Percentiles rank a stretch among this genome's conserved stretches.
Conservation (phyloP, 2,888 invertebrate species). For the Cheilosia pagana region DNA sequence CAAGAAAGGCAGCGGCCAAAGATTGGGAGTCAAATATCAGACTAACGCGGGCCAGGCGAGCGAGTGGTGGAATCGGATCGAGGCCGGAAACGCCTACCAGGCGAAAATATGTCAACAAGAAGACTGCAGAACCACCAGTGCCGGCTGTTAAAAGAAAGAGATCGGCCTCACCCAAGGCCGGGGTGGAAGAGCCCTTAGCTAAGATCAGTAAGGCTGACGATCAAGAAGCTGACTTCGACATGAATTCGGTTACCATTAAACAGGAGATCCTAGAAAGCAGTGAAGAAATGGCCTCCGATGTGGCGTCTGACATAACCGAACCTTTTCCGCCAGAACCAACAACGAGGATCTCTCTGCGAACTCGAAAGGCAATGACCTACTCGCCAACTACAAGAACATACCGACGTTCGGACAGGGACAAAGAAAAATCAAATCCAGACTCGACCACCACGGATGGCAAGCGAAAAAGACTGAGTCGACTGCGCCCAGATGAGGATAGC, state of each 20-base stretch:
- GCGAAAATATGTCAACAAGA: constrained; percentile 66
- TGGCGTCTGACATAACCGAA: constrained; percentile 70
- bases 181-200: constrained; percentile 75
- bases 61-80: constrained; percentile 54
- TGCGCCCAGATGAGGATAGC: constrained; percentile 80
- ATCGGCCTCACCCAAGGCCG: constrained; percentile 51
- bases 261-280: constrained; percentile 78
- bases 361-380: constrained; percentile 67
- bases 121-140: constrained; percentile 67
- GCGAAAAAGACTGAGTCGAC: constrained; percentile 50
- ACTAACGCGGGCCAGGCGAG: constrained; percentile 80
- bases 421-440: constrained; percentile 66
- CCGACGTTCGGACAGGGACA: constrained; percentile 73
- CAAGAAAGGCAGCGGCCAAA: constrained; percentile 81
- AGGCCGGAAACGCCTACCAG: constrained; percentile 70
- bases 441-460: constrained; percentile 67
- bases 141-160: constrained; percentile 52
- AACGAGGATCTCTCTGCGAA: constrained; percentile 56
- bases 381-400: constrained; percentile 73
- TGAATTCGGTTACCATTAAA: constrained; percentile 77
- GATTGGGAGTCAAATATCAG: constrained; percentile 80
- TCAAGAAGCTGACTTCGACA: constrained; percentile 61
- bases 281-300: constrained; percentile 77
- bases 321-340: constrained; percentile 67
- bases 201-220: constrained; percentile 79